phyloP scores from a whole-genome alignment of 1,140 invertebrate species.

The Phymorhynchus buccinoides region DNA sequence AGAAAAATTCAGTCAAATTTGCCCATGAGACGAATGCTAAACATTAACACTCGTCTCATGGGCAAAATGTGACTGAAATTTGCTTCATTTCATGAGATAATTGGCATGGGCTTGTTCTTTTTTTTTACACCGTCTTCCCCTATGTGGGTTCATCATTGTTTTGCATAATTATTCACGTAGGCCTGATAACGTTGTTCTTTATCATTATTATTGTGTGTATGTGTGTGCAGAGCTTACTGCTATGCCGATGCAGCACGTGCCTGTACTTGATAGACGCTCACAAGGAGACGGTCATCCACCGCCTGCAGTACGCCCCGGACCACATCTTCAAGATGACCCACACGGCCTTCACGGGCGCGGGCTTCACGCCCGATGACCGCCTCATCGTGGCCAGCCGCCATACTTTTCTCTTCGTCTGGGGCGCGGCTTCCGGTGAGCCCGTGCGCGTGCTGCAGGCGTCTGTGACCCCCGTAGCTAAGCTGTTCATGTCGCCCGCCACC shows the following conservation, averaged over 20 bases:
- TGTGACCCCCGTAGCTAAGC: conserved; percentile 51
- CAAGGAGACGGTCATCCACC: conserved; percentile 45
- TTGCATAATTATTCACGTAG: too few relatives aligned
- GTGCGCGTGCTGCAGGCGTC: conserved; percentile 60
- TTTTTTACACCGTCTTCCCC: too few relatives aligned
- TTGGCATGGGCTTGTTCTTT: too few relatives aligned
- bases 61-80: too few relatives aligned
- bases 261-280: conserved; percentile 56
- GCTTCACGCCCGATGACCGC: conserved; percentile 60
- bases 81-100: too few relatives aligned
- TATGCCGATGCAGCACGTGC: conserved; percentile 56
- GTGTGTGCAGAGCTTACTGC: conserved; percentile 48
- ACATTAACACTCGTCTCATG: too few relatives aligned
- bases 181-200: too few relatives aligned
- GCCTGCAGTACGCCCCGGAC: conserved; percentile 56
- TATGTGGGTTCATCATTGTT: too few relatives aligned
- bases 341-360: conserved; percentile 61
- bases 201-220: neutral
- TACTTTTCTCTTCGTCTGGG: conserved; percentile 66
- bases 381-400: conserved; percentile 57
- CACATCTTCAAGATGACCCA: conserved; percentile 57
- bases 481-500: conserved; percentile 59
- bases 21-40: too few relatives aligned
- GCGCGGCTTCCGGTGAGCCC: conserved; percentile 55
- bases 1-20: too few relatives aligned